Conservation (phyloP, 2,113 vertebrate genomes). For the Cochlearius cochlearius region DNA sequence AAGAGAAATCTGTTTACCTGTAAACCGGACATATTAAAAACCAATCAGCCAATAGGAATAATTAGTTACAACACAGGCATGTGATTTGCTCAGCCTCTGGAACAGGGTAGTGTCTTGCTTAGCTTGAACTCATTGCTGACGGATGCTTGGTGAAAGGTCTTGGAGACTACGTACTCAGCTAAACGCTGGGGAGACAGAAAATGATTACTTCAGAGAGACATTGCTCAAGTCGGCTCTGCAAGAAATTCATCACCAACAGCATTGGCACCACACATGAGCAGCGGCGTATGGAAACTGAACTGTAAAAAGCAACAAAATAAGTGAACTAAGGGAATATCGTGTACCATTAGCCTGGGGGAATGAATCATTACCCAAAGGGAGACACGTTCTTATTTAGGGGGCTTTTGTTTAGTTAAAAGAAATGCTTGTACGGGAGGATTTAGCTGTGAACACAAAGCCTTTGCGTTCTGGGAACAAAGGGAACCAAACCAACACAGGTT, state of each 20-base stretch:
- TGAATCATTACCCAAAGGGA: conserved; percentile 33
- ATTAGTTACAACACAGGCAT: conserved; percentile 27
- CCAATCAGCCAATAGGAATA: conserved; percentile 53
- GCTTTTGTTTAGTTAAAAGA: background rate
- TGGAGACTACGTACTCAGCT: conserved; percentile 36
- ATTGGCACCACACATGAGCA: conserved; percentile 50
- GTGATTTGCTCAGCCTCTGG: conserved; percentile 32
- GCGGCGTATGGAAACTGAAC: conserved; percentile 45
- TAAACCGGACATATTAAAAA: conserved; percentile 49
- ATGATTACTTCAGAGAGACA: conserved; percentile 45
- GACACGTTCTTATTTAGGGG: background rate
- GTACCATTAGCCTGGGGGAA: background rate
- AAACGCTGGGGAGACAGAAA: conserved; percentile 53
- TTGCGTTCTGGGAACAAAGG: conserved; percentile 26
- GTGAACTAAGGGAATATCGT: conserved; percentile 30
- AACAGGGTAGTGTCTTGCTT: conserved; percentile 26
- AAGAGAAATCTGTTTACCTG: conserved; percentile 65
- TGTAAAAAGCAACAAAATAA: conserved; percentile 58
- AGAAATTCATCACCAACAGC: conserved; percentile 60
- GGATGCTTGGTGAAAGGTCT: conserved; percentile 34
- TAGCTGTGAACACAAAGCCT: background rate
- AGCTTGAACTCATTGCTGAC: conserved; percentile 29
- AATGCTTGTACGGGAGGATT: background rate
- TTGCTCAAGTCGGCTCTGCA: conserved; percentile 62
- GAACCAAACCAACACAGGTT: background rate